A percentile compares a stretch with the other conserved stretches of the same genome.
Conservation (phyloP, 2,888 invertebrate genomes). For the Drosophila borborema region DNA sequence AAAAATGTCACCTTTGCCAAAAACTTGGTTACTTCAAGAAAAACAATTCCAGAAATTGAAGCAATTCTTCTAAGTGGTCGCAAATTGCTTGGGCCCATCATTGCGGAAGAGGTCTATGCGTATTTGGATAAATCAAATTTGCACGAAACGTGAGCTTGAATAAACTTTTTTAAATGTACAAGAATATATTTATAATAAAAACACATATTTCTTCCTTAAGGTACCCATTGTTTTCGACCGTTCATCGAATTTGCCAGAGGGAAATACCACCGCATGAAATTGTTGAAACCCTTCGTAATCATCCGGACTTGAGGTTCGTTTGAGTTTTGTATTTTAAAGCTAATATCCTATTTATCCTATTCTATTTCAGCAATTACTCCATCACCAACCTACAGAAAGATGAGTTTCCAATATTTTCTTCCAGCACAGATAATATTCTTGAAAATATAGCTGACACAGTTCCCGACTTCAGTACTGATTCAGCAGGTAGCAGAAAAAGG, state of each 20-base stretch:
- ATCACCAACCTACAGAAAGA: constrained; percentile 37
- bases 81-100: constrained; percentile 97
- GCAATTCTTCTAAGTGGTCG: constrained; percentile 97
- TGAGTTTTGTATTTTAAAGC: neutral
- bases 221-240: constrained; percentile 97
- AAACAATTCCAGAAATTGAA: constrained; percentile 95
- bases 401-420: constrained; percentile 3
- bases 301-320: constrained; percentile 65
- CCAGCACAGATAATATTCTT: constrained; percentile 2
- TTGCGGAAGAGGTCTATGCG: constrained; percentile 96
- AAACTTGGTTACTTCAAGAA: constrained; percentile 95
- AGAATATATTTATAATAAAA: neutral
- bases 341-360: neutral
- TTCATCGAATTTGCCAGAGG: constrained; percentile 95
- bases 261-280: constrained; percentile 88
- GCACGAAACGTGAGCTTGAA: constrained; percentile 90
- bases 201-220: constrained; percentile 85
- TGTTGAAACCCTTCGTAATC: constrained; percentile 83
- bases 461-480: constrained; percentile 15
- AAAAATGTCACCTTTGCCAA: constrained; percentile 84
- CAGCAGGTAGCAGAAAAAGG: neutral
- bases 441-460: constrained; percentile 40
- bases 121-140: constrained; percentile 94
- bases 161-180: neutral
- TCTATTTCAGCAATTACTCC: constrained; percentile 35